Base-by-base conservation (phyloP, 2,888 invertebrate genomes). In the Stenodema calcarata region DNA sequence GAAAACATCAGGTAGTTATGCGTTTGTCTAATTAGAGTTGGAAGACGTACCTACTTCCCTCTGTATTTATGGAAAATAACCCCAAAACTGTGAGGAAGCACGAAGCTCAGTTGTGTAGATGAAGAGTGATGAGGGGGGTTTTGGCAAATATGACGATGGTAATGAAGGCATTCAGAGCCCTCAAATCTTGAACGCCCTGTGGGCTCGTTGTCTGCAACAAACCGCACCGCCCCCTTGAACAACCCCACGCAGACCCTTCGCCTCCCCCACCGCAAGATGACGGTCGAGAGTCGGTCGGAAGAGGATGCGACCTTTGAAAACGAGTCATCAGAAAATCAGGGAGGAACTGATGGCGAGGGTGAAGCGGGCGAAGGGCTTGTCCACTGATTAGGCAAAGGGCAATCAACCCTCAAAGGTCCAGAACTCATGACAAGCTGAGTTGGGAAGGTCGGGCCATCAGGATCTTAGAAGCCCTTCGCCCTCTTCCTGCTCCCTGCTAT, bases 321-420 rank as follows among this genome's bases (percentile, higher is more conserved):
- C 76, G 42, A 76, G 41, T 76, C 76, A 76, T 76, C 76, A 76
- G 76, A 42, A 76, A 76, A 76, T 35, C 75, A 11, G 35, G 11
- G 44, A 16, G 16, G 16, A 1, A 1, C 44, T 16, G 14, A 12
- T 12, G 7, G 14, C 14, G 14, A 14, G 3, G 14, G 44, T 12
- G 16, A 12, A 12, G n/a, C 18, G 7, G 54, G 2, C 16, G 3
- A n/a, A 1, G 7, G 9, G n/a, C 7, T n/a, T 30, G 75, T 18
- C 76, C 76, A 41, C 76, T 76, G 76, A 76, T 76, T 76, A 76
- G 42, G 76, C 76, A 76, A 76, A 76, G 76, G 76, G 76, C 76
- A 76, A 76, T 76, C 76, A 76, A 76, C 42, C 76, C 12, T n/a
- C 76, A 76, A 76, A 76, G 76, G 76, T 76, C 41, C 42, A 4